These are phyloP conservation scores for Corythaixoides concolor DNA, from an alignment of 2,113 vertebrate genomes.

Conservation along the genomic window DNA sequence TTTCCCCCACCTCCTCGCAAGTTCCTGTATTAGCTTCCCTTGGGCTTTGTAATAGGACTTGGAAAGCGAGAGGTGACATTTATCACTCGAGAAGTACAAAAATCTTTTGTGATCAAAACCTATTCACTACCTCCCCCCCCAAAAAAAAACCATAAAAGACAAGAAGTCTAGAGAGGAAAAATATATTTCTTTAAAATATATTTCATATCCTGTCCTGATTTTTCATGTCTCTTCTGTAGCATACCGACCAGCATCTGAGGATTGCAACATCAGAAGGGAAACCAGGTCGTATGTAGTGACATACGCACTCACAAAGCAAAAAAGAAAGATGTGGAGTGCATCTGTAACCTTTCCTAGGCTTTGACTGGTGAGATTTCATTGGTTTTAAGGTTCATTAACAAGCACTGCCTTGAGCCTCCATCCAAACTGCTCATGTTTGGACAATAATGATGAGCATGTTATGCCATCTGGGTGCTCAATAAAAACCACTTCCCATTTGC, in stretches of 20 bases:
- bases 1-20: neutral
- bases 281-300: neutral
- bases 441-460: neutral
- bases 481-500: neutral
- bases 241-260: accelerated
- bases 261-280: neutral
- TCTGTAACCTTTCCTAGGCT: neutral
- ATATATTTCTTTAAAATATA: too few species aligned
- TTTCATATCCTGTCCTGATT: neutral
- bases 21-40: neutral
- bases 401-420: neutral
- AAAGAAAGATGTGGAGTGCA: accelerated
- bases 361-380: neutral
- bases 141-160: neutral
- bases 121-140: accelerated
- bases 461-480: neutral
- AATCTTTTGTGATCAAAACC: neutral
- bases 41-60: neutral
- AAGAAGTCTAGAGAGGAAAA: neutral
- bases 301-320: accelerated
- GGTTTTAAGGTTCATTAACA: neutral
- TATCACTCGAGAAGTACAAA: neutral
- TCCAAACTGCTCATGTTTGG: neutral
- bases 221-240: neutral
- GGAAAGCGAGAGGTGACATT: neutral